A percentile compares a stretch with the other conserved stretches of the same genome.
Evolutionary conservation across 2,797 vertebrate species (phyloP).

Genomic region (Morelia viridis): DNA sequence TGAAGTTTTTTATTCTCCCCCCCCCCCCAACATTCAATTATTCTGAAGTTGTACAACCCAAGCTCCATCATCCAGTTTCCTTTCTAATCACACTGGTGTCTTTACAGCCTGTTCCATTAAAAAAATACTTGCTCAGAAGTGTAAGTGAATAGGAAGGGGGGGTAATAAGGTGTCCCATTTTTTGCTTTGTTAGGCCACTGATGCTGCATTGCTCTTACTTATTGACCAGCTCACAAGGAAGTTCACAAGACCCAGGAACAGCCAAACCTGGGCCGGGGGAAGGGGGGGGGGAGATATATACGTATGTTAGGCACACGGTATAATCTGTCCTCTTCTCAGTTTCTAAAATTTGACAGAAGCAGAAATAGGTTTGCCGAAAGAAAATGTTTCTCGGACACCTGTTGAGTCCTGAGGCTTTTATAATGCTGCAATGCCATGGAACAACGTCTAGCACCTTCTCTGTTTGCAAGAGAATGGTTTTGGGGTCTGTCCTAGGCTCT

Average conservation of each 20-base stretch:
- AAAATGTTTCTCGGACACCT: not conserved
- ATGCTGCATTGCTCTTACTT: not conserved
- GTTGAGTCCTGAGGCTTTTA: too few species aligned
- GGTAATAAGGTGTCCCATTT: not conserved
- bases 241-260: not conserved
- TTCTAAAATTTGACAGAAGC: not conserved
- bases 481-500: too few species aligned
- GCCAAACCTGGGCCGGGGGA: not conserved
- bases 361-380: not conserved
- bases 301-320: not conserved
- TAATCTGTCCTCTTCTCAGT: not conserved
- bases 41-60: not conserved
- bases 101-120: not conserved
- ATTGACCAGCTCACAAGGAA: not conserved
- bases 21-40: not conserved
- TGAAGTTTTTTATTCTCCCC: not conserved
- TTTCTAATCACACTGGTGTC: not conserved
- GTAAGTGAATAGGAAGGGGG: not conserved
- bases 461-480: too few species aligned
- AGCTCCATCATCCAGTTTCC: not conserved
- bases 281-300: not conserved
- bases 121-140: not conserved
- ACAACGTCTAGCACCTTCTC: too few species aligned
- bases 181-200: not conserved
- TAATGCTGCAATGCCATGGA: too few species aligned